phyloP scores from a whole-genome alignment of 2,113 vertebrate species.

The Bolborhynchus lineola region DNA sequence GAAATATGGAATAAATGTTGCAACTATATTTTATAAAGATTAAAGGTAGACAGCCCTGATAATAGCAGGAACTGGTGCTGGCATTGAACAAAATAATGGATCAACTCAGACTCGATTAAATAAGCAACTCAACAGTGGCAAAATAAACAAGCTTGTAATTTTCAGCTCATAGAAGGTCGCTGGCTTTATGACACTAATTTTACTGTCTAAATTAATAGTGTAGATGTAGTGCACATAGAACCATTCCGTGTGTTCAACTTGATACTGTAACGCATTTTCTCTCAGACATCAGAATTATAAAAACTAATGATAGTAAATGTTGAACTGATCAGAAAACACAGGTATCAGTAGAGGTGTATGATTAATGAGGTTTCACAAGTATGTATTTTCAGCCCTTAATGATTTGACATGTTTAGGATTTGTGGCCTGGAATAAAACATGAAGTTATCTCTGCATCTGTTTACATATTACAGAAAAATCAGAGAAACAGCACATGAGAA shows the following conservation, averaged over 20 bases:
- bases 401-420: background rate
- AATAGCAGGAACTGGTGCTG: background rate
- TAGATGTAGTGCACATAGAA: background rate
- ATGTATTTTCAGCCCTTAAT: background rate
- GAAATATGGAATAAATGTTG: background rate
- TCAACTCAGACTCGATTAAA: background rate
- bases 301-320: background rate
- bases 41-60: background rate
- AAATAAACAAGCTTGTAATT: background rate
- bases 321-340: background rate
- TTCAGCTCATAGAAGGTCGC: background rate
- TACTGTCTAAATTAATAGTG: background rate
- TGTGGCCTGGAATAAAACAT: background rate
- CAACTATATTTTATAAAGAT: constrained; percentile 1
- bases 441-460: background rate
- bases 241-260: background rate
- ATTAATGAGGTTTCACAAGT: background rate
- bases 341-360: background rate
- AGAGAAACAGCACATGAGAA: background rate
- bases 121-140: background rate
- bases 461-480: background rate
- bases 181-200: background rate
- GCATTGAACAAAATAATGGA: constrained; percentile 4
- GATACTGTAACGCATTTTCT: background rate
- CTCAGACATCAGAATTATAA: background rate